These are phyloP conservation scores for Lepidochrysops patricia DNA, from an alignment of 2,888 invertebrate genomes.

Conservation along the genomic window DNA sequence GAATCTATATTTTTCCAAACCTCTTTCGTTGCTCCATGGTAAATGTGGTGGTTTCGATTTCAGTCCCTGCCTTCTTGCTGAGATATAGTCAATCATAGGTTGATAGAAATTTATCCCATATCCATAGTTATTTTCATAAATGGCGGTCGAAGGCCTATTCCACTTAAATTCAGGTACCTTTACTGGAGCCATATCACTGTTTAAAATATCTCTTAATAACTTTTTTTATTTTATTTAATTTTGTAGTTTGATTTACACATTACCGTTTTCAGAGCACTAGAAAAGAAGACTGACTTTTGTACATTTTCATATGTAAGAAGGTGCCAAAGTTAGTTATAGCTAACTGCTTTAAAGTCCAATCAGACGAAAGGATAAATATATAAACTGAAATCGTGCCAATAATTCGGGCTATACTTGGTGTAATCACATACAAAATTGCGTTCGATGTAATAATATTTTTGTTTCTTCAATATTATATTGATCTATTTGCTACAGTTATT, in stretches of 20 bases:
- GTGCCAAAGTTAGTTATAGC: slow-evolving; percentile 53
- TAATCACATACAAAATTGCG: slow-evolving; percentile 23
- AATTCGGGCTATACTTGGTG: slow-evolving; percentile 30
- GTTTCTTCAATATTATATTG: background rate
- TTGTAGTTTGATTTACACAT: slow-evolving; percentile 39
- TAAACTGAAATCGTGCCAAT: slow-evolving; percentile 61
- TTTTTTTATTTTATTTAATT: slow-evolving; percentile 18
- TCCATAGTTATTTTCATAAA: slow-evolving; percentile 88
- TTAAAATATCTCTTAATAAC: too few relatives aligned
- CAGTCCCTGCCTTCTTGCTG: slow-evolving; percentile 76
- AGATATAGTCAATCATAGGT: slow-evolving; percentile 90
- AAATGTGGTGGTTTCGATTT: slow-evolving; percentile 76
- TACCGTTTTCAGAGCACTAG: slow-evolving; percentile 45
- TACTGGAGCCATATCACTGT: slow-evolving; percentile 50
- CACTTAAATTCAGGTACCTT: slow-evolving; percentile 64
- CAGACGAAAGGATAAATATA: slow-evolving; percentile 47
- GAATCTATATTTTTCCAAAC: slow-evolving; percentile 78
- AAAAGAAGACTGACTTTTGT: slow-evolving; percentile 53
- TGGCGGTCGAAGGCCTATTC: slow-evolving; percentile 76
- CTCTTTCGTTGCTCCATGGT: slow-evolving; percentile 83
- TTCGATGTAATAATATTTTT: slow-evolving; percentile 24
- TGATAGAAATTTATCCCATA: slow-evolving; percentile 89
- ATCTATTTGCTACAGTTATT: slow-evolving; percentile 13
- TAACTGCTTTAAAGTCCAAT: slow-evolving; percentile 55
- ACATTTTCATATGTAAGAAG: slow-evolving; percentile 46